Evolutionary conservation across 2,888 invertebrate genomes (phyloP).

Genomic region (Napeogenes inachia): DNA sequence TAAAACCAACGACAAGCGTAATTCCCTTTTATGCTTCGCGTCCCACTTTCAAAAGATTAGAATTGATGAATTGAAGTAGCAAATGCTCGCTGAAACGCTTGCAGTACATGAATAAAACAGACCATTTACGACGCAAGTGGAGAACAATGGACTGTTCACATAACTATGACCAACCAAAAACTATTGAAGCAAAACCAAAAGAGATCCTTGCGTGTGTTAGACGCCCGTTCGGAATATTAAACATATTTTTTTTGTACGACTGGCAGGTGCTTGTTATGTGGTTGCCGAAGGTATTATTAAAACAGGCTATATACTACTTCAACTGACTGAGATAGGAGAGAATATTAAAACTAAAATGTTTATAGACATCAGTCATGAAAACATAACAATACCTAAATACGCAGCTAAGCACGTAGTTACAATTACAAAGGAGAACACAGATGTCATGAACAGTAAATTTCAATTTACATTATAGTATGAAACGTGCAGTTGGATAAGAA

Average conservation of each 20-base stretch:
- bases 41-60: constrained; percentile 6
- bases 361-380: not conserved
- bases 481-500: not conserved
- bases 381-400: not conserved
- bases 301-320: not conserved
- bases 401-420: not conserved
- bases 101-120: constrained; percentile 9
- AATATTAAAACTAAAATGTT: too few species aligned
- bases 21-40: not conserved
- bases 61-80: constrained; percentile 13
- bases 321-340: not conserved
- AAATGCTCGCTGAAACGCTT: not conserved
- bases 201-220: constrained; percentile 21
- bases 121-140: constrained; percentile 44
- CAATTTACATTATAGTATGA: not conserved
- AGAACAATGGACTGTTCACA: constrained; percentile 35
- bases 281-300: constrained; percentile 26
- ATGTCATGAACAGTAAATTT: not conserved
- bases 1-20: constrained; percentile 1
- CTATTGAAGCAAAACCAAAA: constrained; percentile 28
- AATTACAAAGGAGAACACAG: not conserved
- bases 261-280: constrained; percentile 40
- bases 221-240: constrained; percentile 27
- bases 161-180: constrained; percentile 35
- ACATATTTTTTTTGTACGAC: constrained; percentile 25